phyloP scores from a whole-genome alignment of 2,113 vertebrate species.

The Eurystomus gularis region DNA sequence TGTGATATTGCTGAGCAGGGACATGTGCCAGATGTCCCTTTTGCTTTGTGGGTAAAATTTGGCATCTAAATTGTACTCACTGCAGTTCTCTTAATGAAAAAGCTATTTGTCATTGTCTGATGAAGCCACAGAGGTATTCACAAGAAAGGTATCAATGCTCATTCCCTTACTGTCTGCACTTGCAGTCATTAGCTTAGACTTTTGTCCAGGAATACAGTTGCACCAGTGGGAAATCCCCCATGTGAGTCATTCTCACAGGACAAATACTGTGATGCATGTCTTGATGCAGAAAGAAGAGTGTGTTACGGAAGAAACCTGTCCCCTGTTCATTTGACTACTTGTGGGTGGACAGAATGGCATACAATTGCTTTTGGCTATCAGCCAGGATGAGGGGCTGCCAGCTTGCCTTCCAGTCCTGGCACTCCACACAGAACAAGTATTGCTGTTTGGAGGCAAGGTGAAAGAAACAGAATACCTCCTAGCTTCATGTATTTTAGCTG shows the following conservation, averaged over 20 bases:
- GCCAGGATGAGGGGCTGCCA: not conserved
- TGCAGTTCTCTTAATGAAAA: not conserved
- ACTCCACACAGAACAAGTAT: not conserved
- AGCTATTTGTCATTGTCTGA: not conserved
- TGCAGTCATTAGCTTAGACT: not conserved
- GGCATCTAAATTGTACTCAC: not conserved
- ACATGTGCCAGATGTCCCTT: not conserved
- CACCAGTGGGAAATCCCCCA: not conserved
- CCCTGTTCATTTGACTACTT: accelerated
- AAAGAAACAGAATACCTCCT: not conserved
- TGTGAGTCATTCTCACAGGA: not conserved
- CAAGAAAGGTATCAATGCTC: not conserved
- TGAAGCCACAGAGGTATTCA: not conserved
- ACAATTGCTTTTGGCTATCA: not conserved
- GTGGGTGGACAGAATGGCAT: accelerated
- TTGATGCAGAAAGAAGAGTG: not conserved
- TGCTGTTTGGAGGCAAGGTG: not conserved
- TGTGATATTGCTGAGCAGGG: not conserved
- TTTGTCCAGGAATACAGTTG: not conserved
- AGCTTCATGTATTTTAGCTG: not conserved
- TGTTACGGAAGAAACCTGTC: not conserved
- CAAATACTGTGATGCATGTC: not conserved
- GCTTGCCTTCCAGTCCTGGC: not conserved
- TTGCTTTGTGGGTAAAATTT: not conserved
- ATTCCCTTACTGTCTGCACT: not conserved